A percentile compares a stretch with the other conserved stretches of the same genome.
These are phyloP conservation scores for Blera fallax DNA, from an alignment of 2,888 invertebrate species.

Conservation along the genomic window DNA sequence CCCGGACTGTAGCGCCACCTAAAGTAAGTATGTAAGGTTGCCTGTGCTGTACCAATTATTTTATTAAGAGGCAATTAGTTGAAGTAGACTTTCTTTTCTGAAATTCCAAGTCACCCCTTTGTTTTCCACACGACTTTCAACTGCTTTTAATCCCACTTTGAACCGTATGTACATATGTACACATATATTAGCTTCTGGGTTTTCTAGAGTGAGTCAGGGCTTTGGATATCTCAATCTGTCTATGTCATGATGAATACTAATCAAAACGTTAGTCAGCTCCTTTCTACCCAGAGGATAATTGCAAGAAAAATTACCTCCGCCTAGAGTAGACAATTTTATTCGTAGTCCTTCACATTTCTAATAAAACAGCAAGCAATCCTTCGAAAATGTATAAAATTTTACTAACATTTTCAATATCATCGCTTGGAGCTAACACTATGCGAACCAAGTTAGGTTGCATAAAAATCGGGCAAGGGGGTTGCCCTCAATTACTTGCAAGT, in stretches of 20 bases:
- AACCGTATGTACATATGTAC: too few species aligned
- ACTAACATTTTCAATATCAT: constrained; percentile 40
- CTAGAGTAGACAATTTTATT: too few species aligned
- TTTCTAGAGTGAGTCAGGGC: neutral
- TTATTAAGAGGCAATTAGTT: neutral
- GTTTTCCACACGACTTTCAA: too few species aligned
- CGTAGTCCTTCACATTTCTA: neutral
- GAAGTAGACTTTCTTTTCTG: neutral
- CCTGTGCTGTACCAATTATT: neutral
- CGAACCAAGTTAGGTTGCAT: constrained; percentile 21
- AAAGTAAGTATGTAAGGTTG: too few species aligned
- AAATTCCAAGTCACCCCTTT: neutral
- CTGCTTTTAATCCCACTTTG: too few species aligned
- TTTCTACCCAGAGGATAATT: neutral
- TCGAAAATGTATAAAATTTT: constrained; percentile 33
- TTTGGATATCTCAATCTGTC: neutral
- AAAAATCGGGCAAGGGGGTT: constrained; percentile 2
- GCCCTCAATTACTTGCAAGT: constrained; percentile 66
- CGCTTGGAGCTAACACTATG: constrained; percentile 6
- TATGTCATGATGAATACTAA: neutral
- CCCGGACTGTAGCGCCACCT: too few species aligned
- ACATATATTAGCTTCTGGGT: too few species aligned
- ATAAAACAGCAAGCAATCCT: constrained; percentile 43
- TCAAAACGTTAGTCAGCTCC: neutral
- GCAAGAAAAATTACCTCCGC: neutral